A percentile compares a stretch with the other conserved stretches of the same genome.
These are phyloP conservation scores for Drosophila histrio DNA, from an alignment of 2,888 invertebrate genomes.

Conservation along the genomic window DNA sequence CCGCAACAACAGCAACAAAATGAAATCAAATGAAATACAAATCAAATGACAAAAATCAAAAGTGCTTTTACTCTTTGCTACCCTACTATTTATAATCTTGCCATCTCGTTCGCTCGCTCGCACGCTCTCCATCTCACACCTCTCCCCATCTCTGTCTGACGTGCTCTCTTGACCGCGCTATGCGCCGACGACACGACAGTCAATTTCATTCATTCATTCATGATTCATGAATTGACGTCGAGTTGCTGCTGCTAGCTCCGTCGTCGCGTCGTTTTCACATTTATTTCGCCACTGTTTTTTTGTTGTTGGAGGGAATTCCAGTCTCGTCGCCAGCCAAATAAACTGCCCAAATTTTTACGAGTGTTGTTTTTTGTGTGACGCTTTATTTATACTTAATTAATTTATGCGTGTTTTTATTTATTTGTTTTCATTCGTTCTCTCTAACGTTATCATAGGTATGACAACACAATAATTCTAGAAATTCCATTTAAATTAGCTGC, in stretches of 20 bases:
- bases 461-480: conserved; percentile 21
- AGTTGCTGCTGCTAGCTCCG: conserved; percentile 11
- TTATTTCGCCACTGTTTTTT: conserved; percentile 33
- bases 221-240: conserved; percentile 56
- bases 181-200: conserved; percentile 46
- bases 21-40: conserved; percentile 34
- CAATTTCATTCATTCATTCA: conserved; percentile 71
- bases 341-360: conserved; percentile 38
- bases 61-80: conserved; percentile 52
- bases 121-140: neutral
- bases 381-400: conserved; percentile 50
- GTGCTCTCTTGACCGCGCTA: conserved; percentile 31
- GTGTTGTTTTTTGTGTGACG: conserved; percentile 29
- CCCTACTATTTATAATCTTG: conserved; percentile 6
- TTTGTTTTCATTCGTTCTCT: conserved; percentile 9
- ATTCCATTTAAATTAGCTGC: conserved; percentile 43
- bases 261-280: conserved; percentile 53
- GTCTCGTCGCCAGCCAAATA: conserved; percentile 26
- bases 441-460: conserved; percentile 17
- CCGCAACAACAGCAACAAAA: conserved; percentile 29
- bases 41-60: conserved; percentile 65
- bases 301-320: conserved; percentile 51
- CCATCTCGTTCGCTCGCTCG: conserved; percentile 3
- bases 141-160: conserved; percentile 16
- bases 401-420: conserved; percentile 29